Conservation (phyloP, 2,113 vertebrate species). For the Vicugna pacos region DNA sequence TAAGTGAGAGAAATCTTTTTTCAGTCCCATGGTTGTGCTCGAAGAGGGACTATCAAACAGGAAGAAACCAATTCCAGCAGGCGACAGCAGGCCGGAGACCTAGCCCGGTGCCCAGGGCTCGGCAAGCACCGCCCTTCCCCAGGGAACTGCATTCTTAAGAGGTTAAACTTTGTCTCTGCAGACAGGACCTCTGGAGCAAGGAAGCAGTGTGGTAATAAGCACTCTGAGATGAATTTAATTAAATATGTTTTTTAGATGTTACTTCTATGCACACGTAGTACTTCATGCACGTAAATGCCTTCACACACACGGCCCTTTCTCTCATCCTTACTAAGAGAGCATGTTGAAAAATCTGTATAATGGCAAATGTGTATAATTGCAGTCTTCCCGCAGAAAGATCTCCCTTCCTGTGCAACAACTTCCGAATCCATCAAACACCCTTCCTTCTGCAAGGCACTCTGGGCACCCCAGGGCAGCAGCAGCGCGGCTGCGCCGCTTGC, state of each 20-base stretch:
- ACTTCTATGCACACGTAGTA: not conserved
- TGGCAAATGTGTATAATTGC: not conserved
- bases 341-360: not conserved
- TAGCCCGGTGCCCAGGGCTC: not conserved
- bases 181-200: not conserved
- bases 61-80: not conserved
- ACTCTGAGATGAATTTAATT: not conserved
- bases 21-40: not conserved
- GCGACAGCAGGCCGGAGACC: not conserved
- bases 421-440: not conserved
- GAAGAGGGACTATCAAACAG: not conserved
- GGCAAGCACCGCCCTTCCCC: not conserved
- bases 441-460: not conserved
- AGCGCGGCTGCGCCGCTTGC: no score
- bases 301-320: not conserved
- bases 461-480: not conserved
- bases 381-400: not conserved
- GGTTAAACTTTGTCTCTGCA: not conserved
- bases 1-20: not conserved
- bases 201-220: not conserved
- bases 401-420: not conserved
- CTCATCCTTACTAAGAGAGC: not conserved
- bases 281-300: not conserved
- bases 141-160: not conserved
- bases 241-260: not conserved